Evolutionary conservation across 2,888 invertebrate species (phyloP).

Genomic region (Acronicta alni): DNA sequence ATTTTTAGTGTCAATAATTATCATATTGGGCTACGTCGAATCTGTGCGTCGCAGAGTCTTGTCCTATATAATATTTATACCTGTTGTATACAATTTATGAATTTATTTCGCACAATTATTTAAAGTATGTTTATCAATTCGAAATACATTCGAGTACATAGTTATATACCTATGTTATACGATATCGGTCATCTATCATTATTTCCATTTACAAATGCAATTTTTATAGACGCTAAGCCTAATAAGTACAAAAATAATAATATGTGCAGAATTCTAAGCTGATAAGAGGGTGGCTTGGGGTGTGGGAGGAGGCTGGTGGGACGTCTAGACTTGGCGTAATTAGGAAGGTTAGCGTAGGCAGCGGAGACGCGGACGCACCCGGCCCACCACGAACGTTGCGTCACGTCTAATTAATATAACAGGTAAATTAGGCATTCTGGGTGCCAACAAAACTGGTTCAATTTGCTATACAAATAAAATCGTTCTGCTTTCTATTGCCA

Average conservation of each 20-base stretch:
- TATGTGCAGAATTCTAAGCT: conserved; percentile 65
- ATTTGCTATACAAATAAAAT: conserved; percentile 1
- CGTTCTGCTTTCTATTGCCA: neutral
- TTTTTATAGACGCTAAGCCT: conserved; percentile 11
- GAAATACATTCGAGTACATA: too few species aligned
- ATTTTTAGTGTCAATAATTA: too few species aligned
- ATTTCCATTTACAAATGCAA: neutral
- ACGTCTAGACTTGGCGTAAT: conserved; percentile 86
- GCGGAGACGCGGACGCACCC: conserved; percentile 59
- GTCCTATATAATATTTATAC: conserved; percentile 11
- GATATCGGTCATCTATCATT: too few species aligned
- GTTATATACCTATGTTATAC: too few species aligned
- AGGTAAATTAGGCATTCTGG: conserved; percentile 61
- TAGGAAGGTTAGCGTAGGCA: conserved; percentile 86
- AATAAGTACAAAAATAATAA: conserved; percentile 53
- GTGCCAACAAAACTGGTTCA: conserved; percentile 20
- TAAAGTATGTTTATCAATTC: neutral
- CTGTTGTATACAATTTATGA: neutral
- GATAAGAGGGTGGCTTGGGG: conserved; percentile 67
- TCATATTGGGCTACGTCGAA: conserved; percentile 26
- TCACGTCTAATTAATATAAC: conserved; percentile 75
- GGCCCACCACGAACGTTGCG: conserved; percentile 62
- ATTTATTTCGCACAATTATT: neutral
- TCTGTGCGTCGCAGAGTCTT: conserved; percentile 31
- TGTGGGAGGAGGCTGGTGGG: conserved; percentile 74